Conservation (phyloP, 2,888 invertebrate genomes). For the Dynastes grantii region DNA sequence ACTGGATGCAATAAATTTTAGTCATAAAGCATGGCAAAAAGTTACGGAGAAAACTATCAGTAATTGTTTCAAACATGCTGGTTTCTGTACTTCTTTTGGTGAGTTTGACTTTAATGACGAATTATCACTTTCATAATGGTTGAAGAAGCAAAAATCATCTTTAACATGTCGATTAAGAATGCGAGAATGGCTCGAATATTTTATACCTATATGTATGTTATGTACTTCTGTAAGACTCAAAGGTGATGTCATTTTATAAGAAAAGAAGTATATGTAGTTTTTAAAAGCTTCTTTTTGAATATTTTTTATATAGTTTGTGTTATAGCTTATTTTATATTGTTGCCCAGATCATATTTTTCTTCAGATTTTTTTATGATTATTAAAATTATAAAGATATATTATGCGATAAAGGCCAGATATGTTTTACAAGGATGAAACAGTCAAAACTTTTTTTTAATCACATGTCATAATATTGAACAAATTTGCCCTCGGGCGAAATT, state of each 20-base stretch:
- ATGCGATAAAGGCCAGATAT: slow-evolving; percentile 43
- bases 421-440: slow-evolving; percentile 13
- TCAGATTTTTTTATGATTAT: slow-evolving; percentile 30
- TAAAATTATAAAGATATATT: slow-evolving; percentile 22
- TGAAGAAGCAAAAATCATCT: too few relatives aligned
- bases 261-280: slow-evolving; percentile 25
- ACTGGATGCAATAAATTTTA: too few relatives aligned
- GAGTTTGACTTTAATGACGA: too few relatives aligned
- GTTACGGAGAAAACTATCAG: too few relatives aligned
- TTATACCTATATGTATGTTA: slow-evolving; percentile 19
- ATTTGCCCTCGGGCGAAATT: too few relatives aligned
- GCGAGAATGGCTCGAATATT: slow-evolving; percentile 5
- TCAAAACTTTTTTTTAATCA: too few relatives aligned
- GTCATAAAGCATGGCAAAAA: too few relatives aligned
- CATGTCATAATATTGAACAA: too few relatives aligned
- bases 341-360: slow-evolving; percentile 15
- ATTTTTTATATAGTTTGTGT: slow-evolving; percentile 27
- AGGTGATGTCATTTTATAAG: slow-evolving; percentile 33
- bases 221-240: slow-evolving; percentile 12
- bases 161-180: neutral
- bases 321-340: slow-evolving; percentile 20
- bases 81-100: too few relatives aligned
- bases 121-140: too few relatives aligned
- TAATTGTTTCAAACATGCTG: too few relatives aligned
- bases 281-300: slow-evolving; percentile 13